Evolutionary conservation across 2,797 vertebrate species (phyloP), one percentile per base, ranked within the genome.

Genomic region (Sylvilagus floridanus): DNA sequence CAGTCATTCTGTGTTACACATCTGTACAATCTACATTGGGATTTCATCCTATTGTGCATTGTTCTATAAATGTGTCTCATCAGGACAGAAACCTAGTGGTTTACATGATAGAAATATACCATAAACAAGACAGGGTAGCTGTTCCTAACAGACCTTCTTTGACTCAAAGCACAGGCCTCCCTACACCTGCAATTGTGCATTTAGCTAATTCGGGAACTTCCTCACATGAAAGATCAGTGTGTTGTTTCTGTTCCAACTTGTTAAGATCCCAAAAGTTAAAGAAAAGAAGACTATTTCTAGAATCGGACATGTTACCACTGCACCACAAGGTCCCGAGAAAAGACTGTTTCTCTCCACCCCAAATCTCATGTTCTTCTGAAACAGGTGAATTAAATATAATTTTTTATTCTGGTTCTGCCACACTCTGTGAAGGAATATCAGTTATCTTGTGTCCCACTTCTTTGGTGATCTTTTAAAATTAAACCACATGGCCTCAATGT

Each of bases 71-170:
- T 26, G 54, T 47, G 63, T 84, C 73, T 86, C 37, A 32, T 77
- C 82, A 75, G 42, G 42, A 47, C 42, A 69, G 57, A 85, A 42
- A 87, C 50, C 26, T 28, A 57, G 3, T 60, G 30, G 76, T 54
- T 72, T 72, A 85, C 79, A 63, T 73, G 83, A 71, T 65, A 22
- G 42, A 85, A 86, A 65, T 68, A 63, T 9, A 89, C 32, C 75
- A 83, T 37, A 77, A 87, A 52, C 54, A 81, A 88, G 26, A 90
- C 73, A 91, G 66, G 14, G 60, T 63, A 83, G 60, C 50, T 63
- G 47, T 50, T 86, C 60, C 75, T 90, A 71, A 93, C 84, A 95
- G 83, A 47, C 65, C 50, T 73, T 37, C 66, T 93, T 92, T 81
- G 60, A 87, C 32, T 88, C 63, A 83, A 62, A 75, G 76, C 76